Evolutionary conservation across 2,797 vertebrate genomes (phyloP).

Genomic region (Protonibea diacanthus): DNA sequence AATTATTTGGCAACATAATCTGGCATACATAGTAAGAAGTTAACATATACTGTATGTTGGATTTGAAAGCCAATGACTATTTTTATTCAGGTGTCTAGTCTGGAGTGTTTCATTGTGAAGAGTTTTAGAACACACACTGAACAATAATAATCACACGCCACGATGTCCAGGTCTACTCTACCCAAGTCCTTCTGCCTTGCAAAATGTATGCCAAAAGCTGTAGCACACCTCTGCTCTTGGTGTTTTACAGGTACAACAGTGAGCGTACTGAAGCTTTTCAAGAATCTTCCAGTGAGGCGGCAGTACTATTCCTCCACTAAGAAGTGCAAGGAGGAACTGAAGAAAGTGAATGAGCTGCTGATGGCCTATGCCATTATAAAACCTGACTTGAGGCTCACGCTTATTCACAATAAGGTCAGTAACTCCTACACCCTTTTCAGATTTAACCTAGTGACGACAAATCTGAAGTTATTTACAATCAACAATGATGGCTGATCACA

Average conservation of each 20-base stretch:
- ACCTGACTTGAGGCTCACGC: conserved; percentile 90
- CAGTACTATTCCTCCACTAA: conserved; percentile 93
- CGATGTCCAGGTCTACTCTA: not conserved
- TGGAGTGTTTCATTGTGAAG: no score
- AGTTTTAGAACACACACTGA: no score
- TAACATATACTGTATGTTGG: no score
- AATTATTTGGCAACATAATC: no score
- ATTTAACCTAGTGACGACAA: not conserved
- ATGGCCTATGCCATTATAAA: conserved; percentile 92
- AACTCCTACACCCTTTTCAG: not conserved
- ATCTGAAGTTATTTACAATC: not conserved
- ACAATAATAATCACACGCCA: no score
- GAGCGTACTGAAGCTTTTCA: conserved; percentile 91
- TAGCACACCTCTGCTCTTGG: not conserved
- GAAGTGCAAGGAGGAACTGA: conserved; percentile 96
- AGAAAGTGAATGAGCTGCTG: conserved; percentile 93
- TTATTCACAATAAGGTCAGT: conserved; percentile 87
- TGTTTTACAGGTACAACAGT: conserved; percentile 91
- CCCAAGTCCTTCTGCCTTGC: not conserved
- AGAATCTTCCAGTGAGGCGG: conserved; percentile 95
- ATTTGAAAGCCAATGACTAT: no score
- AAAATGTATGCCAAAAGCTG: not conserved
- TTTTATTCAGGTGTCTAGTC: no score
- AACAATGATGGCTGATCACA: not conserved
- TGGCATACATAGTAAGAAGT: no score